Conservation (phyloP, 2,113 vertebrate genomes). For the Tamias sibiricus region DNA sequence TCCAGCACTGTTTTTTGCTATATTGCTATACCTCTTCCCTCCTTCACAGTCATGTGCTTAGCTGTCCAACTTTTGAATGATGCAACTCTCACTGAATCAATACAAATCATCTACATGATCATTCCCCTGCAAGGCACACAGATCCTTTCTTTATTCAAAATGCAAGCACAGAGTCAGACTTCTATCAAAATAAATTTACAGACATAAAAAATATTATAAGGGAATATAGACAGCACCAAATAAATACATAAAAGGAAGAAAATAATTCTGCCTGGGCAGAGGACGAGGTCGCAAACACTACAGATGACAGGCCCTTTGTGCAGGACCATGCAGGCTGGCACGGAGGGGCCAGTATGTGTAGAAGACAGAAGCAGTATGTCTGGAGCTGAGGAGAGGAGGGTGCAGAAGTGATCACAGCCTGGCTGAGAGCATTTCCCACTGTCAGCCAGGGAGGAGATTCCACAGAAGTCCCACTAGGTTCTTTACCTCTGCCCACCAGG, state of each 20-base stretch:
- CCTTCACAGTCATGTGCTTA: background rate
- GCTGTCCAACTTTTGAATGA: background rate
- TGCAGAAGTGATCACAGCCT: background rate
- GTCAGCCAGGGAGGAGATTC: too few relatives aligned
- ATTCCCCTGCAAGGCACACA: background rate
- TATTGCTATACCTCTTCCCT: background rate
- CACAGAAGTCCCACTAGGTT: background rate
- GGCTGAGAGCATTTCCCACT: fast-evolving
- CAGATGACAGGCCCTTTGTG: background rate
- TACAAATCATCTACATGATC: too few relatives aligned
- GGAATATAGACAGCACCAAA: background rate
- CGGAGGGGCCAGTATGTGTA: background rate
- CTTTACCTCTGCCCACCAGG: too few relatives aligned
- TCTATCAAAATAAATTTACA: background rate
- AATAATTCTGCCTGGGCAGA: background rate
- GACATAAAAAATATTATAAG: background rate
- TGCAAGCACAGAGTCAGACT: background rate
- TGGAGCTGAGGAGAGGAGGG: background rate
- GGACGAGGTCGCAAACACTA: too few relatives aligned
- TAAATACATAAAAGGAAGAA: background rate
- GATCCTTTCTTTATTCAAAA: background rate
- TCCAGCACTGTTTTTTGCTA: background rate
- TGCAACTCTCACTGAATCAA: background rate
- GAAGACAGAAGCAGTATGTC: background rate
- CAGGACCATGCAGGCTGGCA: background rate